These are phyloP conservation scores for Pyrgus malvae DNA, from an alignment of 2,888 invertebrate species.

Conservation along the genomic window DNA sequence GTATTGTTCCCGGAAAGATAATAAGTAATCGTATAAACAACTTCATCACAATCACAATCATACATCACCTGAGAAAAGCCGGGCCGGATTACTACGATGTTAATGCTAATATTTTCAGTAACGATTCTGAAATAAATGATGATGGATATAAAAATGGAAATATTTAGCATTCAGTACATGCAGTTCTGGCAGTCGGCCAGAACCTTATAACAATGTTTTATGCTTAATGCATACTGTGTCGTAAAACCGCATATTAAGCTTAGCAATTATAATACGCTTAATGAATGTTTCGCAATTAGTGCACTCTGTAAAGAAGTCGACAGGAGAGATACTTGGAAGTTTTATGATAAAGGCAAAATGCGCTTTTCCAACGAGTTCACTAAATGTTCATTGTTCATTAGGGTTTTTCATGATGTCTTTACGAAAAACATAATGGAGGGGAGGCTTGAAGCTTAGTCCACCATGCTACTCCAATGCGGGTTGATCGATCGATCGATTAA, in stretches of 20 bases:
- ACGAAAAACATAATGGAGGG: no score
- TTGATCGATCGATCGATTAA: no score
- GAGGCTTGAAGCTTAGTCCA: no score
- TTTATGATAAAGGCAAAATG: no score
- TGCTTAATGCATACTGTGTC: constrained; percentile 2
- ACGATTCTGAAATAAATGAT: neutral
- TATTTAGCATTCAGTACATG: neutral
- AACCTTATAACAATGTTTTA: constrained; percentile 2
- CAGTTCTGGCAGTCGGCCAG: neutral
- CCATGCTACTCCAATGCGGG: no score
- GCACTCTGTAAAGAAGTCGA: neutral
- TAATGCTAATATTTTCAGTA: constrained; percentile 38
- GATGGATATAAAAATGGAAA: constrained; percentile 10
- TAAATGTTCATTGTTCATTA: no score
- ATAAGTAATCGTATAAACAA: no score
- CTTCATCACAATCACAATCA: no score
- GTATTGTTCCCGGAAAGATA: no score
- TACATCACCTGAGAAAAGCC: no score
- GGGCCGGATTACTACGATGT: neutral
- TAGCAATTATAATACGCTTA: constrained; percentile 1
- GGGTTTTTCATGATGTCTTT: no score
- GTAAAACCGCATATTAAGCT: constrained; percentile 12
- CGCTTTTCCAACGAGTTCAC: no score
- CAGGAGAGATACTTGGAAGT: neutral
- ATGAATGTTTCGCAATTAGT: neutral